A percentile compares a stretch with the other conserved stretches of the same genome.
Conservation (phyloP, 2,888 invertebrate genomes). For the Conus canariensis region DNA sequence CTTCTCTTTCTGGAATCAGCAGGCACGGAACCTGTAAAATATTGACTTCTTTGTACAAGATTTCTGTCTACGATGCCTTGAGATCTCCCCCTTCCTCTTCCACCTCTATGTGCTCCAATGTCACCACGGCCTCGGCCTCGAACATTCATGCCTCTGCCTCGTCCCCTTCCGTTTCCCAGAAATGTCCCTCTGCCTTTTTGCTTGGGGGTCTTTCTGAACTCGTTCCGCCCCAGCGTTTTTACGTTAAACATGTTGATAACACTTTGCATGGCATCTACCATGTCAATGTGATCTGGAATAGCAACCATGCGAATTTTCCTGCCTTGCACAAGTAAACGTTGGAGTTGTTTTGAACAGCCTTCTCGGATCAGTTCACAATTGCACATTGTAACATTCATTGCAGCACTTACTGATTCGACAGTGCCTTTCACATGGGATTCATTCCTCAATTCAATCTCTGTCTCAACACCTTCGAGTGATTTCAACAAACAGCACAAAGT, state of each 20-base stretch:
- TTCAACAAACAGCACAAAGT: slow-evolving; percentile 69
- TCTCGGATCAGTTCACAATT: slow-evolving; percentile 60
- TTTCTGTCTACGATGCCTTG: not conserved
- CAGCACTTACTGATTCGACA: slow-evolving; percentile 65
- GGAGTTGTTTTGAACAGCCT: slow-evolving; percentile 48
- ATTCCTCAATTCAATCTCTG: slow-evolving; percentile 71
- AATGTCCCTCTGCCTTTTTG: slow-evolving; percentile 9
- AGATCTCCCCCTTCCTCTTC: not conserved
- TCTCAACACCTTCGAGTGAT: slow-evolving; percentile 63
- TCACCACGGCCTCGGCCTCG: not conserved
- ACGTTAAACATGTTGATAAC: slow-evolving; percentile 22
- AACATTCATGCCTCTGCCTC: not conserved
- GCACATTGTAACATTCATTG: slow-evolving; percentile 68
- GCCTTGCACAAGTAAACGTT: slow-evolving; percentile 70
- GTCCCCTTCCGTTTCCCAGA: not conserved
- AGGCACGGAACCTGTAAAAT: no score
- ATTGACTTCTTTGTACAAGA: not conserved
- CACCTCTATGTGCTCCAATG: not conserved
- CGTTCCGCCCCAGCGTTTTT: slow-evolving; percentile 27
- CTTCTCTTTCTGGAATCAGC: no score
- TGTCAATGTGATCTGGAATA: slow-evolving; percentile 74
- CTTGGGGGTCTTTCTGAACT: slow-evolving; percentile 25
- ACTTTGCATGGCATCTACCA: slow-evolving; percentile 63
- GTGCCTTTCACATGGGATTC: slow-evolving; percentile 65
- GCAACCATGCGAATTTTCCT: slow-evolving; percentile 73